Percentiles rank a stretch among this genome's conserved stretches.
phyloP scores from a whole-genome alignment of 2,113 vertebrate species.

The Gopherus flavomarginatus region DNA sequence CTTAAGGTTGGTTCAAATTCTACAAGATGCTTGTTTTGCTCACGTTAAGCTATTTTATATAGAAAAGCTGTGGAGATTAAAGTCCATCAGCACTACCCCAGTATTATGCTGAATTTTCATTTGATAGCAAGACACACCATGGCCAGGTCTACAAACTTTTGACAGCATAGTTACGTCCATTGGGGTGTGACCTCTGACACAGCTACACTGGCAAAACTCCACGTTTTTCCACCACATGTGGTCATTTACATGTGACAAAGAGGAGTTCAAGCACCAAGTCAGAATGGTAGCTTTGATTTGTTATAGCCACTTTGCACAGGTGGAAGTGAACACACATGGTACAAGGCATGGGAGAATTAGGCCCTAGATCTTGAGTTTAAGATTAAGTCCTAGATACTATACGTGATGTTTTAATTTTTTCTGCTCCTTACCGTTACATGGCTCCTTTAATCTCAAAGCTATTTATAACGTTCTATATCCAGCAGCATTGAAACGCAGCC shows the following conservation, averaged over 20 bases:
- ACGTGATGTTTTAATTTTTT: background rate
- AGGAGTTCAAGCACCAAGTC: background rate
- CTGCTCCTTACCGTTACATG: background rate
- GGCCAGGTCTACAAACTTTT: background rate
- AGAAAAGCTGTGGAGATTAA: too few relatives aligned
- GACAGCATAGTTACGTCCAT: background rate
- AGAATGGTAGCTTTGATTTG: background rate
- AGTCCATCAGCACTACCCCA: too few relatives aligned
- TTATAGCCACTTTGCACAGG: background rate
- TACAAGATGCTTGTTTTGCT: too few relatives aligned
- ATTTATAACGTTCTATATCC: background rate
- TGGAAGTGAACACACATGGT: background rate
- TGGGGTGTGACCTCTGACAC: too few relatives aligned
- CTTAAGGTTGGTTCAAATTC: too few relatives aligned
- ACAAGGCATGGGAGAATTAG: too few relatives aligned
- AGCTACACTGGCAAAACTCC: too few relatives aligned
- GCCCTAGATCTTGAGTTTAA: background rate
- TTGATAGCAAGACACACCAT: too few relatives aligned
- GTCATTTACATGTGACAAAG: background rate
- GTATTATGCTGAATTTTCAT: too few relatives aligned
- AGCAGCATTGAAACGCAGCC: background rate
- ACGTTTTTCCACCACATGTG: background rate
- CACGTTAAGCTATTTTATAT: too few relatives aligned
- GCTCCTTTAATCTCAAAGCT: fast-evolving
- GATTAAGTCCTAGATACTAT: background rate